Evolutionary conservation across 2,797 vertebrate species (phyloP).

Genomic region (Sebastes paucispinis): DNA sequence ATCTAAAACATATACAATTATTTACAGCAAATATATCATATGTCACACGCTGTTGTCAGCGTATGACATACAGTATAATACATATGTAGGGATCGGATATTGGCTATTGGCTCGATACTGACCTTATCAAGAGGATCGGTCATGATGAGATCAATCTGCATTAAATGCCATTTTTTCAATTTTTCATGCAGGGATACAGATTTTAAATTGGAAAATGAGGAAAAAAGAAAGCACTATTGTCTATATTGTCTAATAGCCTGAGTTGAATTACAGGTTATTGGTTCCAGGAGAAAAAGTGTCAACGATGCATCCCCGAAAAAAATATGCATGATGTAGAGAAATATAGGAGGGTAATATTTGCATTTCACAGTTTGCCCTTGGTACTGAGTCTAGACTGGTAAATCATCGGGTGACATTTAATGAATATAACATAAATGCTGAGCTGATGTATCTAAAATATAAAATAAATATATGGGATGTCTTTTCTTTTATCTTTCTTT

Average conservation of each 20-base stretch:
- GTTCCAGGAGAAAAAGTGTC: neutral
- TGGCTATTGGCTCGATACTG: neutral
- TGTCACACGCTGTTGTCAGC: accelerated
- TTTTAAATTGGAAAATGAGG: neutral
- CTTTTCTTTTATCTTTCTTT: neutral
- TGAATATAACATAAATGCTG: neutral
- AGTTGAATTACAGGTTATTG: neutral
- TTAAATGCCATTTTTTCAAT: too few relatives aligned
- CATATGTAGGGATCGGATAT: too few relatives aligned
- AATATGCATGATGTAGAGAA: neutral
- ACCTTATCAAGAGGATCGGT: neutral
- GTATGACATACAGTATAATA: too few relatives aligned
- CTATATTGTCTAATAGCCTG: neutral
- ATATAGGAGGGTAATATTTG: neutral
- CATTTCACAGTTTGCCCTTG: neutral
- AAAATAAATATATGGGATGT: neutral
- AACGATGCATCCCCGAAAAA: neutral
- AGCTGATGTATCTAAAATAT: neutral
- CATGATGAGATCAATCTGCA: neutral
- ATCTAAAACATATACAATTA: too few relatives aligned
- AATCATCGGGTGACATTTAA: neutral
- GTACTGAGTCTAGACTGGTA: neutral
- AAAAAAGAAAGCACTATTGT: neutral
- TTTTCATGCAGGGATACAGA: neutral
- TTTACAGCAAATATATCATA: too few relatives aligned